These are phyloP conservation scores for Paratilapia polleni DNA, from an alignment of 2,113 vertebrate genomes.

Conservation along the genomic window DNA sequence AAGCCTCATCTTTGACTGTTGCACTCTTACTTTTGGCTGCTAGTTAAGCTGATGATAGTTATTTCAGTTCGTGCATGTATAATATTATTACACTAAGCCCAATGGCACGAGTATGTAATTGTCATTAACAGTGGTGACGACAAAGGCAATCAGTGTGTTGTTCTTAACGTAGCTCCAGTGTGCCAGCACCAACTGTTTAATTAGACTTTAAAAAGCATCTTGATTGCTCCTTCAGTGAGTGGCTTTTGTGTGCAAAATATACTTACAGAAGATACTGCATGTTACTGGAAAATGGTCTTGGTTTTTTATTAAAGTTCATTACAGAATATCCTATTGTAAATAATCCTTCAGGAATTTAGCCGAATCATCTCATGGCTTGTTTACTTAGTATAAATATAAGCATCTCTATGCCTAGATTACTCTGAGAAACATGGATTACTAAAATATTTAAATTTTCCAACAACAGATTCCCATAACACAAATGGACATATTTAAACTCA, in stretches of 20 bases:
- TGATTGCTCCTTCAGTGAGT: background rate
- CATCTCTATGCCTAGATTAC: too few relatives aligned
- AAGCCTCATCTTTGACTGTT: background rate
- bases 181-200: conserved; percentile 1
- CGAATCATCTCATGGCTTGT: too few relatives aligned
- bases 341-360: too few relatives aligned
- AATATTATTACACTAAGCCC: background rate
- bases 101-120: background rate
- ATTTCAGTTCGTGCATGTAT: background rate
- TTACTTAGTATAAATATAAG: too few relatives aligned
- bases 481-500: too few relatives aligned
- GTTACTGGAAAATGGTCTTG: too few relatives aligned
- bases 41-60: background rate
- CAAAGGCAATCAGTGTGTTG: conserved; percentile 7
- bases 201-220: conserved; percentile 4
- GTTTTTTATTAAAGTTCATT: too few relatives aligned
- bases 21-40: background rate
- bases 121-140: background rate
- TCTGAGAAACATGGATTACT: too few relatives aligned
- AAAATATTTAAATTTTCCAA: too few relatives aligned
- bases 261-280: background rate
- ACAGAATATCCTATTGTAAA: too few relatives aligned
- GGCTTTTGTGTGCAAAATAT: background rate
- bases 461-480: too few relatives aligned
- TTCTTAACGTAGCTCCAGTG: background rate